Evolutionary conservation across 1,140 invertebrate genomes (phyloP), one percentile per base, ranked within the genome.

Genomic region (Ostrea edulis): DNA sequence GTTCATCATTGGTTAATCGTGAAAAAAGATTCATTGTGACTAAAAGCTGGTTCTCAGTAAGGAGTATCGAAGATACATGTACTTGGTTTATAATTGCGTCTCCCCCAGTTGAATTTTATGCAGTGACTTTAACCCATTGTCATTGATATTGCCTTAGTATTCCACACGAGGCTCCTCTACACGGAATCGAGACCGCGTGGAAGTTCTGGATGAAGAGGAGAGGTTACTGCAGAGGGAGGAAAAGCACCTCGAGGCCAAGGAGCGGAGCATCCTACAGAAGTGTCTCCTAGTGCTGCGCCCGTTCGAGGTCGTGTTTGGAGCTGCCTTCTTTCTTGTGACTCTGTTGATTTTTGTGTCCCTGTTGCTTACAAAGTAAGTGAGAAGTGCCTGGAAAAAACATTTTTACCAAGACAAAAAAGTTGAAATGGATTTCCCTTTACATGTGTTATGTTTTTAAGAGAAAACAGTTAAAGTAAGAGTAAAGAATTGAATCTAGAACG

Each of bases 281-380:
- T 94, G 92, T 89, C 89, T 93, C 44, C 51, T 90, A 0, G 68
- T 95, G 25, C 89, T 95, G 51, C 90, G 95, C 65, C 95, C 95
- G 4, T 93, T 95, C 89, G 93, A 95, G 88, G 93, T 95, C 9
- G 82, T 95, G 17, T 89, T 95, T 89, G 95, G 95, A 20, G 87
- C 95, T 22, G 53, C 94, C 9, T 92, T 95, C 35, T 86, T 93
- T 12, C 77, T 94, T 14, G 54, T 95, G 77, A 93, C 94, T 0
- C 53, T 95, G 2, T 89, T 95, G n/a, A 90, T 95, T 12, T 95
- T 95, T 90, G 82, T 95, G n/a, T 95, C 95, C 7, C 91, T 95
- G 20, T 89, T 95, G 44, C 88, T 95, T 1, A 95, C 94, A n/a
- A 95, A 95, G 95, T 95, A 92, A 93, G 93, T 82, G 68, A 20